Evolutionary conservation across 1,140 invertebrate species (phyloP).

Genomic region (Drosophila paulistorum): DNA sequence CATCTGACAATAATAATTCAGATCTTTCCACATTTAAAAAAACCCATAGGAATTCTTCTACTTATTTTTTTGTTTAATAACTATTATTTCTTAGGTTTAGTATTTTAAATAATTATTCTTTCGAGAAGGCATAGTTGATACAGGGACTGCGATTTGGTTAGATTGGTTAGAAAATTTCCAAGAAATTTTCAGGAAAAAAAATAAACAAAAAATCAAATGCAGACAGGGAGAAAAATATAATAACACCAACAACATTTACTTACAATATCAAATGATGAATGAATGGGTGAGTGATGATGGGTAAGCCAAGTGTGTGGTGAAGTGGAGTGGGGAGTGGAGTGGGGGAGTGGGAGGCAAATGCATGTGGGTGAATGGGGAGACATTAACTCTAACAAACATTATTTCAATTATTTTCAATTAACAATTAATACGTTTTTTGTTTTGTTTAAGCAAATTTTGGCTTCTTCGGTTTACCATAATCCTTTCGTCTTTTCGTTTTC

Average conservation of each 20-base stretch:
- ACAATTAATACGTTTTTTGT: conserved; percentile 54
- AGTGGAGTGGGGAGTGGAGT: no score
- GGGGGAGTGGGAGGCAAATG: background rate
- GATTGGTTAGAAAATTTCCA: conserved; percentile 60
- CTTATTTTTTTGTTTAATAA: conserved; percentile 52
- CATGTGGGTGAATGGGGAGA: conserved; percentile 10
- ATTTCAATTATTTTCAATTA: conserved; percentile 64
- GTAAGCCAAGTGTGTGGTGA: no score
- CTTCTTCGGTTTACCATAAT: background rate
- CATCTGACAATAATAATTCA: background rate
- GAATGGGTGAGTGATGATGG: conserved; percentile 11
- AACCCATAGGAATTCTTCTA: conserved; percentile 31
- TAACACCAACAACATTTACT: conserved; percentile 26
- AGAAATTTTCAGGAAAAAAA: conserved; percentile 59
- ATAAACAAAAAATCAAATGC: conserved; percentile 44
- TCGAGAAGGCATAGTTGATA: conserved; percentile 56
- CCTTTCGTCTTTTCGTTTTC: background rate
- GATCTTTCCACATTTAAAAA: conserved; percentile 3
- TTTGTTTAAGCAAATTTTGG: conserved; percentile 9
- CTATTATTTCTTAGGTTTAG: conserved; percentile 26
- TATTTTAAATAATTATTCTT: conserved; percentile 24
- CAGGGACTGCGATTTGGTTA: background rate
- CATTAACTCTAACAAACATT: conserved; percentile 44
- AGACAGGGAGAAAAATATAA: conserved; percentile 27
- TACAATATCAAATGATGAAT: conserved; percentile 36